Evolutionary conservation across 2,797 vertebrate species (phyloP).

Genomic region (Luscinia megarhynchos): DNA sequence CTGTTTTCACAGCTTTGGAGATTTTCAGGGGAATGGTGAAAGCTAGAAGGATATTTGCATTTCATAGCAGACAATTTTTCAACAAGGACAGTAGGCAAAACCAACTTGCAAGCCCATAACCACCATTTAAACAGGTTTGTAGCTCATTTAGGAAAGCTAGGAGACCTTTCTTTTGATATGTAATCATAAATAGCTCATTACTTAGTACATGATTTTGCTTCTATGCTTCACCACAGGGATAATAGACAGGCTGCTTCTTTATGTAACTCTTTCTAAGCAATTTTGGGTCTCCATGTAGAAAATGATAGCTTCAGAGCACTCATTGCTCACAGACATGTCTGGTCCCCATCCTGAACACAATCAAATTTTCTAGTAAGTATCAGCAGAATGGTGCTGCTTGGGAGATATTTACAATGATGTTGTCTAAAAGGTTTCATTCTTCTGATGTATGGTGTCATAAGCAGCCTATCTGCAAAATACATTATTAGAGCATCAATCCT

Average conservation of each 20-base stretch:
- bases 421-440: neutral
- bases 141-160: neutral
- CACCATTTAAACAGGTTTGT: neutral
- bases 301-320: neutral
- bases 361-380: neutral
- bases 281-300: neutral
- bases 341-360: neutral
- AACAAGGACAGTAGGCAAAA: neutral
- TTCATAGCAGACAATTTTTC: neutral
- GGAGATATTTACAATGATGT: neutral
- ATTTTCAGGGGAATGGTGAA: neutral
- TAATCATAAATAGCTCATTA: neutral
- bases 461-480: conserved; percentile 3
- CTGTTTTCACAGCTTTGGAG: conserved; percentile 22
- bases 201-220: neutral
- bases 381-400: neutral
- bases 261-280: neutral
- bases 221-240: neutral
- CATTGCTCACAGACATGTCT: neutral
- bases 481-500: neutral
- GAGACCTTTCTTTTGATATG: neutral
- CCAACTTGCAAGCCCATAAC: neutral
- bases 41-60: neutral
- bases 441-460: neutral
- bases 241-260: neutral